Base-by-base conservation (phyloP, 2,797 vertebrate genomes). In the Gallirallus australis region DNA sequence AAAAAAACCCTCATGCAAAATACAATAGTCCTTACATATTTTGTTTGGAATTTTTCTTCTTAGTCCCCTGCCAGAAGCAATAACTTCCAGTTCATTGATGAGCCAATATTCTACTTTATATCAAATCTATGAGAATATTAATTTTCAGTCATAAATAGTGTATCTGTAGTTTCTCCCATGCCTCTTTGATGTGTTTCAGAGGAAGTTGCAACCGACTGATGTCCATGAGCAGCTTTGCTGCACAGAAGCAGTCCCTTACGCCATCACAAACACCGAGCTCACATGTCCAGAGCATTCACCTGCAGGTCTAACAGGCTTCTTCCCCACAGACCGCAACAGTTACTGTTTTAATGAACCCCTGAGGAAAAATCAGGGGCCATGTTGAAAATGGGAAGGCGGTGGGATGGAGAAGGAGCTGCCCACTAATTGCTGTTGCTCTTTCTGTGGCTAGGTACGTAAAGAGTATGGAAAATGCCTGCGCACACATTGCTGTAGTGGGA, bases 391-490 rank as follows among this genome's bases (percentile, higher is more conserved):
- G 21, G 59, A 82, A 73, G 70, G 70, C 15, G 7, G 27, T 75
- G 48, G 30, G 25, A 30, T 70, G 78, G 72, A 92, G 60, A 59
- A 91, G 70, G 63, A 83, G 52, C 86, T 89, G 17, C 68, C 59
- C 21, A 4, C 73, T 98, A 90, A 98, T n/a, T 16, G 4, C 82
- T 18, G 2, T 84, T 48, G 8, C 79, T 60, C 31, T 98, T 96
- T 96, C 76, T 77, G 96, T 97, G 89, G 7, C 73, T 86, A 99
- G 99, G 99, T 99, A 77, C 99, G 99, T 65, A 99, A 99, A 96
- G 99, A 99, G 95, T 99, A 99, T 3, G 99, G 99, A 42, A 99
- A 99, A 98, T 99, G 99, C 78, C 98, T 99, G 85, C 98, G 99
- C 33, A 99, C 99, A 0, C 99, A 99, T 91, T 99, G 99, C 97